Evolutionary conservation across 2,113 vertebrate genomes (phyloP), one percentile per base, ranked within the genome.

Genomic region (Tragelaphus strepsiceros): DNA sequence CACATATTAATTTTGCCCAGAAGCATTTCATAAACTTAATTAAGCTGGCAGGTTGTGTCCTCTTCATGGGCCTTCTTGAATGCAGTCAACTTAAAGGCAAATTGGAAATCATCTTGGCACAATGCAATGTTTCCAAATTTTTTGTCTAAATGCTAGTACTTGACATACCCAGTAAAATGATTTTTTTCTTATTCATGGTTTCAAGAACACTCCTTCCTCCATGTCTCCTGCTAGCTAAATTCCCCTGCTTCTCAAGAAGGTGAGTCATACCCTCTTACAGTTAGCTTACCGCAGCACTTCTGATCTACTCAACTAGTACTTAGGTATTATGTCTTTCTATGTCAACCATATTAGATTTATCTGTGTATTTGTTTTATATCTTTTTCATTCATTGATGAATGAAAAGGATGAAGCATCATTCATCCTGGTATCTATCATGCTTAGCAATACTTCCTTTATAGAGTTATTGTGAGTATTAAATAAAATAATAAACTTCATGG

Each of bases 1-100:
- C 77, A 96, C 62, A 85, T 97, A 98, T 96, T 98, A 98, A 97
- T 98, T 98, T 98, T 98, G 43, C 96, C 91, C 59, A 91, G 94
- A 98, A 98, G 88, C 95, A 96, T 97, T 98, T 98, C 96, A 98
- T 96, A 98, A 97, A 97, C 49, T 97, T 98, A 98, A 98, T 98
- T 98, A 98, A 98, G 83, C 94, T 98, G 97, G 95, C 95, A 97
- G 94, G 77, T 97, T 98, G 30, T 89, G 64, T 98, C 51, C 92
- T 78, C 96, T 46, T 97, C 91, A 94, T 77, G 82, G 95, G 97
- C 78, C 30, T 95, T 98, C 93, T 97, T 98, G 64, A 98, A 98
- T 80, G 24, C 12, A 97, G 51, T 95, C 93, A 98, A 97, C 30
- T 77, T 98, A 95, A 97, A 91, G 83, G 67, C 94, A 53, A 85